Evolutionary conservation across 2,113 vertebrate species (phyloP), one percentile per base, ranked within the genome.

Genomic region (Bettongia penicillata): DNA sequence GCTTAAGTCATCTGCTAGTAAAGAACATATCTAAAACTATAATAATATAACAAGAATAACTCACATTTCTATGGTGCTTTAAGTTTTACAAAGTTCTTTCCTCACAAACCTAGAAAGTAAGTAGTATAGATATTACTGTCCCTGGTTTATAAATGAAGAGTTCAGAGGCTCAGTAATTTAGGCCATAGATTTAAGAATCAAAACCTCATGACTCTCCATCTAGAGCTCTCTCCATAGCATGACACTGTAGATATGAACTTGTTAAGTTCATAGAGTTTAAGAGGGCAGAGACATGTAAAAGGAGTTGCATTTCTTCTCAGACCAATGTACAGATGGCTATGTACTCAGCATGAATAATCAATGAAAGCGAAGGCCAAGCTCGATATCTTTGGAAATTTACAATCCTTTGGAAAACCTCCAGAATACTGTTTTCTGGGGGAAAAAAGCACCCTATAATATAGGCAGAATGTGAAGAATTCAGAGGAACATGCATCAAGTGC

Each of bases 381-480:
- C 28, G n/a, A 89, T 4, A 14, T 22, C 53, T 52, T 91, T 2
- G 31, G 53, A 93, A 90, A 89, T 8, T 0, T 2, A 47, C 61
- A 49, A 51, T 49, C 50, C 22, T 90, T 49, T 25, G 31, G 93
- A 91, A 14, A 51, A 93, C 77, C 14, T 3, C 51, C 53, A 2
- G 26, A 55, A 94, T 47, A 51, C 77, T 57, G 84, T 91, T 96
- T 84, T 96, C 97, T 89, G 53, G 84, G 96, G 97, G 97, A 93
- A 51, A 5, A 19, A 77, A n/a, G 61, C 37, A n/a, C 61, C 14
- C 61, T 77, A n/a, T 37, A 77, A 77, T 4, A 77, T 7, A 77
- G 61, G 37, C 61, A 77, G 37, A n/a, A 77, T 77, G 61, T 77
- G 12, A 77, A 77, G 14, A 77, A 77, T 77, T 77, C 37, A n/a